These are phyloP conservation scores for Epizoanthus scotinus DNA, from an alignment of 92 coral and sea anemone genomes.

Conservation along the genomic window DNA sequence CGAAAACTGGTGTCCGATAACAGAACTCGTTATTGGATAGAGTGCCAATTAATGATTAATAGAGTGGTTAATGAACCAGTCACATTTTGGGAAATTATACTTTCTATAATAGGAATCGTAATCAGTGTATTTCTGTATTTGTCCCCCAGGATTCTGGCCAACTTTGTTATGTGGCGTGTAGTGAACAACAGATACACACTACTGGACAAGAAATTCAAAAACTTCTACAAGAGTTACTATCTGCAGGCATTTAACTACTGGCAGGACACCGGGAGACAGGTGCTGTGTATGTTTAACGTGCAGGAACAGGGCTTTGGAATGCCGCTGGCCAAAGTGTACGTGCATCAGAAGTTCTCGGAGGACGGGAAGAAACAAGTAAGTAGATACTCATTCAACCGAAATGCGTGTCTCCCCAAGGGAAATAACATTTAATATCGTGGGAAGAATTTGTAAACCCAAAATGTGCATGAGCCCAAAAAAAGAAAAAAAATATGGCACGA, in stretches of 20 bases:
- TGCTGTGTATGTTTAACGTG: conserved; percentile 51
- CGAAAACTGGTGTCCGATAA: too few species aligned
- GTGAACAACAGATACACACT: conserved; percentile 44
- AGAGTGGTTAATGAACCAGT: too few species aligned
- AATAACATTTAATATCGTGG: too few species aligned
- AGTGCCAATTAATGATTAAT: too few species aligned
- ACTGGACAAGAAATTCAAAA: conserved; percentile 23
- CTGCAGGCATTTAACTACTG: conserved; percentile 21
- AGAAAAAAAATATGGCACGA: too few species aligned
- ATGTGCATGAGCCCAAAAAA: too few species aligned
- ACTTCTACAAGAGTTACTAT: conserved; percentile 10
- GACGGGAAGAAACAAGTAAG: conserved; percentile 70
- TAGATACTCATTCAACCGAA: background rate
- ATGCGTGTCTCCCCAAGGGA: too few species aligned
- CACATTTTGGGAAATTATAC: too few species aligned
- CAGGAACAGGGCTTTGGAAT: conserved; percentile 58
- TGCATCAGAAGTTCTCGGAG: conserved; percentile 73
- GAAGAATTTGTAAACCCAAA: too few species aligned
- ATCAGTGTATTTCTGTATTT: background rate
- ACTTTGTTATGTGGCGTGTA: conserved; percentile 71
- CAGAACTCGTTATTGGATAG: too few species aligned
- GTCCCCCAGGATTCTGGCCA: conserved; percentile 50
- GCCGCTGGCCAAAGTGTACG: conserved; percentile 74
- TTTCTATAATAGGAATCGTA: background rate
- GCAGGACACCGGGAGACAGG: conserved; percentile 47